A percentile compares a stretch with the other conserved stretches of the same genome.
phyloP scores from a whole-genome alignment of 2,113 vertebrate genomes.

The Rattus norvegicus region GRCr8 NC_086028.1:28630501-28631000 shows the following conservation, averaged over 20 bases:
- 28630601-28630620: no score
- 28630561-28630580: no score
- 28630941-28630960: not conserved
- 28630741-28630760: not conserved
- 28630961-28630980: not conserved
- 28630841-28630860: not conserved
- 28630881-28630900: not conserved
- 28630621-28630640: no score
- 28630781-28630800: not conserved
- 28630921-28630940: not conserved
- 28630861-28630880: not conserved
- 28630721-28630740: not conserved
- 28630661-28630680: no score
- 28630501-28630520: no score
- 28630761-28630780: not conserved
- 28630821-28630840: not conserved
- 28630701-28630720: not conserved
- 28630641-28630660: no score
- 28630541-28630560: no score
- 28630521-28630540: no score
- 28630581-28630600: no score
- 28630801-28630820: not conserved
- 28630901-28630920: not conserved
- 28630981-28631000: not conserved
- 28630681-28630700: no score